Evolutionary conservation across 2,113 vertebrate species (phyloP), one percentile per base, ranked within the genome.

Genomic region (Salvelinus sp.): DNA sequence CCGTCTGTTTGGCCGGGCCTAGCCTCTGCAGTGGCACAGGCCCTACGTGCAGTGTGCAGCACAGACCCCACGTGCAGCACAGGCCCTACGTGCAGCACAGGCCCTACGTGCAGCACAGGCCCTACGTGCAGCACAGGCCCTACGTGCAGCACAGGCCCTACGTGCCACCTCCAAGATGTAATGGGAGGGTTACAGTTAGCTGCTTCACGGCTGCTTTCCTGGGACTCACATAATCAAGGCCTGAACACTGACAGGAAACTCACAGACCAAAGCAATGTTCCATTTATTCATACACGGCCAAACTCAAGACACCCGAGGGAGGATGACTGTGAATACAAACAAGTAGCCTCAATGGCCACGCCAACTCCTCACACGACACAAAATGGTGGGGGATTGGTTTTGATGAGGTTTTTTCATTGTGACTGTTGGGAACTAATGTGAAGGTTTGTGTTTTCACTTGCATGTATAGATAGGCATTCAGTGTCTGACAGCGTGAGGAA

Each of bases 111-210:
- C 23, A 23, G 23, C 23, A 23, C 23, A 23, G 23, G 23, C 23
- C 23, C 23, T 23, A 23, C 23, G 23, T 23, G 23, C 23, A 23
- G 23, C 23, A 23, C 23, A 23, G 23, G 23, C 23, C 23, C 23
- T 23, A 23, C 23, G 23, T 78, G 87, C 86, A 81, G 76, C 4
- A 5, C 14, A 4, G 14, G 38, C 38, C 50, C 50, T 54, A 18
- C 83, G 62, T 60, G 76, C 76, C 76, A 69, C 77, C 76, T 13
- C 50, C n/a, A 28, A 80, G 77, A 76, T 85, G 84, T 86, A 82
- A 86, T 66, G 80, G 71, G 80, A 83, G 66, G 23, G 44, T 77
- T 71, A 85, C 77, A 30, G 75, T 22, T 70, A 27, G 65, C 47
- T 69, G 70, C 50, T 54, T 18, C 74, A 69, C 12, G 16, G 48